phyloP scores from a whole-genome alignment of 2,113 vertebrate species.

The Oxygymnocypris stewartii region DNA sequence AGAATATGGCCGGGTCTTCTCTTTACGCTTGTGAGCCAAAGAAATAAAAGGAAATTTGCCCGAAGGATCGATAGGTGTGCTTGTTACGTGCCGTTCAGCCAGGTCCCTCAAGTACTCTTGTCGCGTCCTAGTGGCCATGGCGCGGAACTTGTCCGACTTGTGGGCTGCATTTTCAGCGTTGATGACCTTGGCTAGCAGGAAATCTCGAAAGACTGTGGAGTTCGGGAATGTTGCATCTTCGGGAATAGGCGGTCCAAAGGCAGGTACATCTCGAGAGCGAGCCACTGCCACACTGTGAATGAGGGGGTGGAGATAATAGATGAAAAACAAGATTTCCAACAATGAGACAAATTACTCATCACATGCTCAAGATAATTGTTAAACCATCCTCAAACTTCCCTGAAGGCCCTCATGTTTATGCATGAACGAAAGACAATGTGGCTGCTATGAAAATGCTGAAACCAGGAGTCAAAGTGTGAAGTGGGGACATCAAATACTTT shows the following conservation, averaged over 20 bases:
- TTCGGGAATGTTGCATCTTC: conserved; percentile 96
- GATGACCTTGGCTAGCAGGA: conserved; percentile 95
- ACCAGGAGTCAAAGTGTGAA: not conserved
- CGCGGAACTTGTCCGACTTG: conserved; percentile 96
- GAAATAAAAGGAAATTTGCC: conserved; percentile 99
- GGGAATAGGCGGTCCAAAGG: conserved; percentile 94
- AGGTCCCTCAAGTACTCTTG: conserved; percentile 98
- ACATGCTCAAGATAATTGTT: conserved; percentile 33
- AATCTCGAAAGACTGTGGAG: conserved; percentile 98
- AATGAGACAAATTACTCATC: not conserved
- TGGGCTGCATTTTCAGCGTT: conserved; percentile 98
- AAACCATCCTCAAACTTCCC: conserved; percentile 28
- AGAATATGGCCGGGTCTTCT: conserved; percentile 87
- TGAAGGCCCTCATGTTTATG: conserved; percentile 43
- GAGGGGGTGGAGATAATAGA: conserved; percentile 30
- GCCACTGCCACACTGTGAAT: conserved; percentile 89
- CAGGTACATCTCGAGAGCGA: conserved; percentile 94
- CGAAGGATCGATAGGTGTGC: conserved; percentile 94
- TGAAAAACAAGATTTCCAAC: conserved; percentile 8
- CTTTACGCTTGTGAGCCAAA: conserved; percentile 94
- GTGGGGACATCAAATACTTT: not conserved
- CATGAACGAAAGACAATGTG: conserved; percentile 21
- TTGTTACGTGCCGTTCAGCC: conserved; percentile 96
- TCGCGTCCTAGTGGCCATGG: conserved; percentile 96
- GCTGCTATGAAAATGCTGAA: not conserved